Percentiles rank a stretch among this genome's conserved stretches.
These are phyloP conservation scores for Rafetus swinhoei DNA, from an alignment of 2,113 vertebrate genomes.

Conservation along the genomic window DNA sequence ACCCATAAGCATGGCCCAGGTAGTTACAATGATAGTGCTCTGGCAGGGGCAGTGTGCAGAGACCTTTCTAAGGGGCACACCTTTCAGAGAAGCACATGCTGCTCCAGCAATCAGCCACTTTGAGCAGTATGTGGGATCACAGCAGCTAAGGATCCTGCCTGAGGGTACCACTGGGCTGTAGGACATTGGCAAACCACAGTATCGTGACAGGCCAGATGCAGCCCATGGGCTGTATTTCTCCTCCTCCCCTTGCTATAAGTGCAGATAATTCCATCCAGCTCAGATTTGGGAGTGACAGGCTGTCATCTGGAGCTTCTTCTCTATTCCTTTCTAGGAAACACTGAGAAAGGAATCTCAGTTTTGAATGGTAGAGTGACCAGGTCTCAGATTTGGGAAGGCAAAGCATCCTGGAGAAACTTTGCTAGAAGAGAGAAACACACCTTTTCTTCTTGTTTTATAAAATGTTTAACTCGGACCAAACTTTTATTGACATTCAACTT, in stretches of 20 bases:
- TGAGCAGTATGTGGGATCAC: no score
- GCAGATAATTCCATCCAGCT: neutral
- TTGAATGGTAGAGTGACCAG: neutral
- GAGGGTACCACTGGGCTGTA: no score
- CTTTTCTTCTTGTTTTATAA: neutral
- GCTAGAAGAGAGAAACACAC: neutral
- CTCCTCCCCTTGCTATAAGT: neutral
- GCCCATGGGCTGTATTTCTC: no score
- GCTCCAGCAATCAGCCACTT: no score
- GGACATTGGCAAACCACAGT: no score
- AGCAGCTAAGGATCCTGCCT: no score
- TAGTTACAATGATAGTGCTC: no score
- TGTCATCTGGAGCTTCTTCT: neutral
- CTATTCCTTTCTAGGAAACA: neutral
- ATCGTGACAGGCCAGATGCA: no score
- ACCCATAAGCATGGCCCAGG: no score
- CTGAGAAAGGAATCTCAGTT: neutral
- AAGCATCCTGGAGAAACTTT: neutral
- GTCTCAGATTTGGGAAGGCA: neutral
- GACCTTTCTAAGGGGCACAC: no score
- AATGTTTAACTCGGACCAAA: neutral
- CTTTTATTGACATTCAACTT: neutral
- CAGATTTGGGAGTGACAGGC: neutral
- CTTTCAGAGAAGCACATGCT: no score
- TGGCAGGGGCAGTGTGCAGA: no score